phyloP scores from a whole-genome alignment of 2,888 invertebrate genomes.

The Bimastos eiseni region DNA sequence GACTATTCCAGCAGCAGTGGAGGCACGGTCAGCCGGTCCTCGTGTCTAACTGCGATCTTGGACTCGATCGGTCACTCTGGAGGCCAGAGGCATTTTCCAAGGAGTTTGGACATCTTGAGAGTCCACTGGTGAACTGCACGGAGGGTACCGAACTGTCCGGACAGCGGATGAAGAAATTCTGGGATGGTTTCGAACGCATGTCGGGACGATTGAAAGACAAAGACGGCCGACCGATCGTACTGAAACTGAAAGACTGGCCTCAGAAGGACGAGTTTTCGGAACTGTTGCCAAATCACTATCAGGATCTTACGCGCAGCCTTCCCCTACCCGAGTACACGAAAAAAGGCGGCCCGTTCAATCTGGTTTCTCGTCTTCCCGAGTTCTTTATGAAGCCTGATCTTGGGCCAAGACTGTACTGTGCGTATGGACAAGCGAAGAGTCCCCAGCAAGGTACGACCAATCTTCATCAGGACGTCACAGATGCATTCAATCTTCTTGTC shows the following conservation, averaged over 20 bases:
- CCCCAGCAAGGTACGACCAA: slow-evolving; percentile 85
- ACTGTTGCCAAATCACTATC: slow-evolving; percentile 74
- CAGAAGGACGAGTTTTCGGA: slow-evolving; percentile 92
- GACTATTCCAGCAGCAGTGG: slow-evolving; percentile 61
- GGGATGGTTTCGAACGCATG: slow-evolving; percentile 92
- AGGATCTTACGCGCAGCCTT: slow-evolving; percentile 80
- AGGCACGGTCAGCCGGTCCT: slow-evolving; percentile 73
- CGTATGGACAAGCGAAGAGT: slow-evolving; percentile 73
- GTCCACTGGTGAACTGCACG: slow-evolving; percentile 89
- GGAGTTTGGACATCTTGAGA: slow-evolving; percentile 86
- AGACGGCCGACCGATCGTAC: slow-evolving; percentile 64
- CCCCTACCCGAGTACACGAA: slow-evolving; percentile 86
- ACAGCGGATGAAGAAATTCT: slow-evolving; percentile 83
- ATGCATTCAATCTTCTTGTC: slow-evolving; percentile 95
- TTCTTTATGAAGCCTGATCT: slow-evolving; percentile 89
- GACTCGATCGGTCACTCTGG: slow-evolving; percentile 83
- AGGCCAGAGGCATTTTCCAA: slow-evolving; percentile 84
- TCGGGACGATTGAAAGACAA: slow-evolving; percentile 64
- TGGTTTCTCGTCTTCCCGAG: slow-evolving; percentile 86
- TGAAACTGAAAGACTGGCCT: slow-evolving; percentile 95
- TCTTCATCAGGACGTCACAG: slow-evolving; percentile 92
- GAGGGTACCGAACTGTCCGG: slow-evolving; percentile 86
- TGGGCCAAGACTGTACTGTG: slow-evolving; percentile 97
- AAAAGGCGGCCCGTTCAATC: slow-evolving; percentile 81
- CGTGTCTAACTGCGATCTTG: slow-evolving; percentile 82